Conservation (phyloP, 2,888 invertebrate species). For the Vandiemenella viatica region DNA sequence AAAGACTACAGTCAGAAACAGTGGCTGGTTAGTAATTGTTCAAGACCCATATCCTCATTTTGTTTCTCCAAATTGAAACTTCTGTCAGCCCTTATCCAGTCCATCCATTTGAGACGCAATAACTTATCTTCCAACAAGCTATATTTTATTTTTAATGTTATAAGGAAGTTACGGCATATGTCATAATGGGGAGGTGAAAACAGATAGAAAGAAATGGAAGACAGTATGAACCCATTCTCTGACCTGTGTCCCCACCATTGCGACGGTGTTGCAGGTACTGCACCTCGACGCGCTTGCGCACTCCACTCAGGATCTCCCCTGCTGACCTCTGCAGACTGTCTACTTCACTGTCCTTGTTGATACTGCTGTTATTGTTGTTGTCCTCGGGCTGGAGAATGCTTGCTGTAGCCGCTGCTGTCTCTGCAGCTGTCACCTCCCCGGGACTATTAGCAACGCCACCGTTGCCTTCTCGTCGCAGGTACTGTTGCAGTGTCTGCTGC, state of each 20-base stretch:
- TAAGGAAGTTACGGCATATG: too few species aligned
- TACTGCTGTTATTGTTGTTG: constrained; percentile 12
- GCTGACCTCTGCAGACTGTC: constrained; percentile 37
- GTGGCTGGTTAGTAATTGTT: too few species aligned
- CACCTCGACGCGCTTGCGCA: constrained; percentile 42
- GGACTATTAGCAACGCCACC: too few species aligned
- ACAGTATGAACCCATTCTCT: not conserved
- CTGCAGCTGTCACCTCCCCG: constrained; percentile 28
- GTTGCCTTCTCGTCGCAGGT: constrained; percentile 16
- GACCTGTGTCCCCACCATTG: constrained; percentile 1
- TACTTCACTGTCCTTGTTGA: constrained; percentile 12
- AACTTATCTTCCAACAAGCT: too few species aligned
- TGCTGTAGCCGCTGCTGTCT: constrained; percentile 39
- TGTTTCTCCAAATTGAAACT: too few species aligned
- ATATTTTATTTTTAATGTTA: too few species aligned
- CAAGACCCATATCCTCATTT: too few species aligned
- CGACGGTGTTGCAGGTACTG: constrained; percentile 34
- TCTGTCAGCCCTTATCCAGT: too few species aligned
- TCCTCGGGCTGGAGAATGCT: constrained; percentile 35
- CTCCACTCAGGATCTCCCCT: constrained; percentile 41
- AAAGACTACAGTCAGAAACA: too few species aligned
- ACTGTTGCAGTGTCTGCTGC: constrained; percentile 5
- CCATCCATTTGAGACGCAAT: too few species aligned
- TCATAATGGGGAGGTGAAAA: not conserved
- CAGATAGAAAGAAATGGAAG: not conserved